These are phyloP conservation scores for Frieseomelitta varia DNA, from an alignment of 1,140 invertebrate genomes.

Conservation along the genomic window DNA sequence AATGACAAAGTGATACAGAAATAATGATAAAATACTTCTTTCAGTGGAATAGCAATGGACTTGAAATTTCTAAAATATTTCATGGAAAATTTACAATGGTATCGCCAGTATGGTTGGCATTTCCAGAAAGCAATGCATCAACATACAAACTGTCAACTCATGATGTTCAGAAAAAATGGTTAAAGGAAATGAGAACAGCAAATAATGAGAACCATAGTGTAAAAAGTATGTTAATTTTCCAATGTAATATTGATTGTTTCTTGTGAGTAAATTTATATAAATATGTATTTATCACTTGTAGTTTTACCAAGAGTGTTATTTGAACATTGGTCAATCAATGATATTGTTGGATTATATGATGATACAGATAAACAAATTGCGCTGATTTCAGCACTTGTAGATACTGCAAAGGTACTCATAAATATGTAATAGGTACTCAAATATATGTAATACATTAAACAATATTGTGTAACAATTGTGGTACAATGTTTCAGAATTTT, in stretches of 20 bases:
- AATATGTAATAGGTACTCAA: neutral
- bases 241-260: neutral
- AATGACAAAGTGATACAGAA: neutral
- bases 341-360: slow-evolving; percentile 86
- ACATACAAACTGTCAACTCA: slow-evolving; percentile 87
- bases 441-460: neutral
- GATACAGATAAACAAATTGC: slow-evolving; percentile 84
- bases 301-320: slow-evolving; percentile 93
- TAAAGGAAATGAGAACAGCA: slow-evolving; percentile 85
- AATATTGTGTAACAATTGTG: neutral
- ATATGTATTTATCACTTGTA: slow-evolving; percentile 74
- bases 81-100: slow-evolving; percentile 94
- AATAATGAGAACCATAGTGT: slow-evolving; percentile 81
- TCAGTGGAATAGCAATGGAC: slow-evolving; percentile 97
- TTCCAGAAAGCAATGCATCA: slow-evolving; percentile 85
- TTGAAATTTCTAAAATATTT: slow-evolving; percentile 96
- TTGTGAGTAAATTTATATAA: slow-evolving; percentile 1
- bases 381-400: slow-evolving; percentile 84
- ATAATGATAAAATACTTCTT: slow-evolving; percentile 68
- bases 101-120: slow-evolving; percentile 97
- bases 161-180: slow-evolving; percentile 93
- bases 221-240: slow-evolving; percentile 76
- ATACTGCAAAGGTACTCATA: slow-evolving; percentile 83
- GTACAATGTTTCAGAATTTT: slow-evolving; percentile 78
- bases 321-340: slow-evolving; percentile 90